Percentiles rank a stretch among this genome's conserved stretches.
These are phyloP conservation scores for Hydraecia micacea DNA, from an alignment of 2,888 invertebrate genomes.

Conservation along the genomic window DNA sequence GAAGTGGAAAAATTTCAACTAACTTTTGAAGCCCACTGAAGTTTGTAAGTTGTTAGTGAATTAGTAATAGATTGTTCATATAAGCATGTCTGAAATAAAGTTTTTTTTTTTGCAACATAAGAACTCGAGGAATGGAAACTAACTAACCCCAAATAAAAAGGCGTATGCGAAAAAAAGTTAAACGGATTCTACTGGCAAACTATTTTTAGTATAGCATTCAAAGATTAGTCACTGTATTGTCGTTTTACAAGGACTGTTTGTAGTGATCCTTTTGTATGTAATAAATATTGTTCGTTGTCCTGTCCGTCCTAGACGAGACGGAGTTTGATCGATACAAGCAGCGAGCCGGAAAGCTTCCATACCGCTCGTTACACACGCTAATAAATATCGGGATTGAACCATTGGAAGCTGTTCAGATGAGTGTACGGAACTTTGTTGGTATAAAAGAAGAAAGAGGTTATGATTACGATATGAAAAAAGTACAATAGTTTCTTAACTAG, in stretches of 20 bases:
- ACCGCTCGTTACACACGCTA: slow-evolving; percentile 27
- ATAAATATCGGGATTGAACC: slow-evolving; percentile 23
- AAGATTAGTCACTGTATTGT: too few species aligned
- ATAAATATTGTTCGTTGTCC: background rate
- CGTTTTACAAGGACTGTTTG: background rate
- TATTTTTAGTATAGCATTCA: too few species aligned
- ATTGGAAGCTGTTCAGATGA: slow-evolving; percentile 3
- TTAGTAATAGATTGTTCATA: too few species aligned
- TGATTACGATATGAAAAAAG: background rate
- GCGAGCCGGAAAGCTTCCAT: slow-evolving; percentile 42
- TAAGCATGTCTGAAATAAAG: too few species aligned
- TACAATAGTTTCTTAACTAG: background rate
- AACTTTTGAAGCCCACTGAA: too few species aligned
- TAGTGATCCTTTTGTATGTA: slow-evolving; percentile 15
- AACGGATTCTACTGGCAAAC: too few species aligned
- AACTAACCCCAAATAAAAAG: too few species aligned
- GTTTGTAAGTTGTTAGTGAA: too few species aligned
- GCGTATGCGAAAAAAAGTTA: too few species aligned
- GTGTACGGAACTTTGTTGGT: background rate
- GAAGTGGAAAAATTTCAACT: too few species aligned
- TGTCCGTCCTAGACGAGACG: slow-evolving; percentile 48
- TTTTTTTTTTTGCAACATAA: too few species aligned
- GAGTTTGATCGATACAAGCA: slow-evolving; percentile 56
- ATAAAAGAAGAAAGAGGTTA: background rate
- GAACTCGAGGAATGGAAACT: too few species aligned